Base-by-base conservation (phyloP, 2,888 invertebrate species). In the Lasius fuliginosus region DNA sequence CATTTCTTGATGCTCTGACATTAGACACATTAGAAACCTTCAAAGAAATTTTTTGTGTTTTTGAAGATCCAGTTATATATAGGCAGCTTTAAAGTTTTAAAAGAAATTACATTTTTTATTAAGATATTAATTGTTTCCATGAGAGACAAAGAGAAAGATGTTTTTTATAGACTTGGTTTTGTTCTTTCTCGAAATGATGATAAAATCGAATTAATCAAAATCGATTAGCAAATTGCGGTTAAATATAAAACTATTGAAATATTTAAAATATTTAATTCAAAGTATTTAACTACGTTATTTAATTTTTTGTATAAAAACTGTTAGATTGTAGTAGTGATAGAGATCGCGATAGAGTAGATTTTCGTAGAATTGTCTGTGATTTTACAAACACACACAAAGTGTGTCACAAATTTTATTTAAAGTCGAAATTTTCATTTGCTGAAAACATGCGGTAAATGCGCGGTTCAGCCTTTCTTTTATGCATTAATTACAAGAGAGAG, bases 401-500 rank as follows among this genome's bases (percentile, higher is more conserved):
- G 15, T 27, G 6, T 53, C 4, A 36, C 11, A 11, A 75, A 69
- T 71, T 79, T 79, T 0, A 58, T 69, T 79, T 11, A 3, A n/a
- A 42, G 33, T 77, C 1, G 15, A 30, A 58, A 58, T 58, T 58
- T 23, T 4, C 4, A 46, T 30, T 56, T 33, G n/a, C 36, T 40
- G 56, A 33, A 60, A 27, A 36, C 71, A 42, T 15, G n/a, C 1
- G 11, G 23, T 42, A 58, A 79, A 58, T 60, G 23, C 46, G 46
- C 27, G 23, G 23, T 46, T 71, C 15, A 40, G 30, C 42, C 58
- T 60, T 53, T 56, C 64, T 85, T 83, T 87, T 85, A 87, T 87
- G 76, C 83, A 89, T 88, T 89, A 87, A 85, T 81, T 81, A 74
- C 23, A 46, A 56, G 74, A 88, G 84, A 69, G 81, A 75, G 82